Percentiles rank a stretch among this genome's conserved stretches.
Conservation (phyloP, 2,888 invertebrate species). For the Hecatera dysodea region DNA sequence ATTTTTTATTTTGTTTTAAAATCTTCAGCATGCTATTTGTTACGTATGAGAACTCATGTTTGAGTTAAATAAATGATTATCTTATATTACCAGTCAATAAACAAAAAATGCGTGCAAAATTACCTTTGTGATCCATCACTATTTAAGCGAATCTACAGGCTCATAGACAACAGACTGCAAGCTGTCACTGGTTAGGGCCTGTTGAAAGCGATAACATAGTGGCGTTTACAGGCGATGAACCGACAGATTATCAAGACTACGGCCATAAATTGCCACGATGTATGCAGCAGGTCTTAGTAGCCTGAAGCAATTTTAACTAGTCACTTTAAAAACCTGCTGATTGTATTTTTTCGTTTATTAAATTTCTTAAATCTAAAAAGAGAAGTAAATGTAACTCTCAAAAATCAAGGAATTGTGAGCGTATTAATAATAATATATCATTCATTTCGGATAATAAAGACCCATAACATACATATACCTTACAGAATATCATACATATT, state of each 20-base stretch:
- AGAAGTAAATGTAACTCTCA: too few relatives aligned
- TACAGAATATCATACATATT: too few relatives aligned
- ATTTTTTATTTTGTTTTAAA: not conserved
- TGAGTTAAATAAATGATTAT: not conserved
- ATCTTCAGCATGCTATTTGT: not conserved
- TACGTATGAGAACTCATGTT: not conserved
- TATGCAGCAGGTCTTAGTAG: not conserved
- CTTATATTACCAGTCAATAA: not conserved
- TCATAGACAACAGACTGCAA: constrained; percentile 17
- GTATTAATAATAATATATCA: too few relatives aligned
- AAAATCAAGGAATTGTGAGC: too few relatives aligned
- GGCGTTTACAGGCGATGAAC: constrained; percentile 30
- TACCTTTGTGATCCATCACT: not conserved
- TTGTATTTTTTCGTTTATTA: too few relatives aligned
- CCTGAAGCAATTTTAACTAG: not conserved
- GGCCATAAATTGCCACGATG: not conserved
- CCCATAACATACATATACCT: too few relatives aligned
- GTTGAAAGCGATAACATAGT: constrained; percentile 38
- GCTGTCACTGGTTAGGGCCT: constrained; percentile 27
- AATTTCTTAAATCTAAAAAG: not conserved
- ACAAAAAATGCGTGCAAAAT: not conserved
- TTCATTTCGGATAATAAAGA: too few relatives aligned
- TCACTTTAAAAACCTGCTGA: not conserved
- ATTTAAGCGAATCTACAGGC: constrained; percentile 21
- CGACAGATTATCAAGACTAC: constrained; percentile 29